Evolutionary conservation across 2,888 invertebrate genomes (phyloP).

Genomic region (Xanthia icteritia): DNA sequence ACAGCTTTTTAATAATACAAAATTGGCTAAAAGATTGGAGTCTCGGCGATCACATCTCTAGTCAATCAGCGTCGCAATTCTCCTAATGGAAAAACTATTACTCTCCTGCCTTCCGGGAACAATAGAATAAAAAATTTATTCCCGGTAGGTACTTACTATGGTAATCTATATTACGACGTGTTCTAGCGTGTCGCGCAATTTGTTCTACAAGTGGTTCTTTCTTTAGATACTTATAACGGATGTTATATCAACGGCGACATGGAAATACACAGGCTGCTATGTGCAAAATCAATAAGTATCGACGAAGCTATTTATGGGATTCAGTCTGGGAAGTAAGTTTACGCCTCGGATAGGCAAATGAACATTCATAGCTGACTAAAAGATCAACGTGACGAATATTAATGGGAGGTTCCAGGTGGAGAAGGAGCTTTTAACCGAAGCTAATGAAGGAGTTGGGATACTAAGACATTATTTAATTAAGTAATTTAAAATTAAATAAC

Average conservation of each 20-base stretch:
- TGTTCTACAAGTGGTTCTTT: slow-evolving; percentile 73
- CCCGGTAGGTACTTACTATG: slow-evolving; percentile 64
- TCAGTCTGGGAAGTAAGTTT: slow-evolving; percentile 22
- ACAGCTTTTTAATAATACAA: slow-evolving; percentile 53
- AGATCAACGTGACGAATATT: slow-evolving; percentile 25
- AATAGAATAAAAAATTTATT: slow-evolving; percentile 71
- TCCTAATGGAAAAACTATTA: slow-evolving; percentile 81
- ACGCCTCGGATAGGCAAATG: slow-evolving; percentile 15
- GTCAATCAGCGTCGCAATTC: slow-evolving; percentile 73
- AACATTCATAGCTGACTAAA: slow-evolving; percentile 27
- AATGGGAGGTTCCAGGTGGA: slow-evolving; percentile 19
- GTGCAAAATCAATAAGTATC: slow-evolving; percentile 35
- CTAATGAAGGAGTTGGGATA: not conserved
- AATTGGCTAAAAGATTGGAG: slow-evolving; percentile 54
- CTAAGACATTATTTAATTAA: not conserved
- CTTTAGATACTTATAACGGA: slow-evolving; percentile 32
- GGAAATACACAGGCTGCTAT: slow-evolving; percentile 8
- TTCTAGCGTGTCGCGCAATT: slow-evolving; percentile 73
- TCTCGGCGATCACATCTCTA: slow-evolving; percentile 64
- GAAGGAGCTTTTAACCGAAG: not conserved
- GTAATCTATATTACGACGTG: slow-evolving; percentile 76
- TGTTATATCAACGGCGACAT: slow-evolving; percentile 24
- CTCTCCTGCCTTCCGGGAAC: slow-evolving; percentile 70
- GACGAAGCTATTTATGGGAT: slow-evolving; percentile 29
- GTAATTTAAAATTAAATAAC: not conserved